Base-by-base conservation (phyloP, 2,888 invertebrate genomes). In the Camptogramma bilineatum region DNA sequence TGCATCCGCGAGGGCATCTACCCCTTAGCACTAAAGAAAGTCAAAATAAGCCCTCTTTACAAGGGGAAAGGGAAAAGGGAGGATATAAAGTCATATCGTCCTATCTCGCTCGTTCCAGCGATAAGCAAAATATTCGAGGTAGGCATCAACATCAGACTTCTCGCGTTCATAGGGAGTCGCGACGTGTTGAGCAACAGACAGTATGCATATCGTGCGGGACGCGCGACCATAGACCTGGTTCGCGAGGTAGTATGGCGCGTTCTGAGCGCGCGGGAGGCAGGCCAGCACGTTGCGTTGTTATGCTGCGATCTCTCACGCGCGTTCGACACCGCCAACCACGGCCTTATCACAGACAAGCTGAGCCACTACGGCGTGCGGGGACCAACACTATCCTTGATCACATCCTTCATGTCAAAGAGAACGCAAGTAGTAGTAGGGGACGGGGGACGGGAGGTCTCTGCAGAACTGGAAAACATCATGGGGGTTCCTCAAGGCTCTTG, bases 81-180 rank as follows among this genome's bases (percentile, higher is more conserved):
- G 0, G 59, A 59, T 4, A 54, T 44, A 0, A 52, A 39, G 1
- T 64, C 64, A 9, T 64, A 64, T 19, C 47, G 64, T 0, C 59
- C 64, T 1, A 64, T 64, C 19, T 58, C 64, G 2, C 17, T 64
- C 0, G 59, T 64, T 2, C 59, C 64, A 0, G 63, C 58, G 0
- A 10, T 63, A 1, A 64, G 64, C 17, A 64, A 59, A 16, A 39
- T 64, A 1, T 42, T 64, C 9, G 56, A 60, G 19, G 64, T 60
- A 0, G 64, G 64, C 0, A 16, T 64, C 0, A 64, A 60, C n/a
- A 24, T 21, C 1, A 47, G 55, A 9, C 47, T 64, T 4, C 9
- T 60, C 0, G 10, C 17, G 0, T 65, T 57, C 21, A 24, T 57
- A 8, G n/a, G 16, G 1, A 5, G 19, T 1, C 21, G 50, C 34